Evolutionary conservation across 2,797 vertebrate species (phyloP).

Genomic region (Lepus oiostolus): DNA sequence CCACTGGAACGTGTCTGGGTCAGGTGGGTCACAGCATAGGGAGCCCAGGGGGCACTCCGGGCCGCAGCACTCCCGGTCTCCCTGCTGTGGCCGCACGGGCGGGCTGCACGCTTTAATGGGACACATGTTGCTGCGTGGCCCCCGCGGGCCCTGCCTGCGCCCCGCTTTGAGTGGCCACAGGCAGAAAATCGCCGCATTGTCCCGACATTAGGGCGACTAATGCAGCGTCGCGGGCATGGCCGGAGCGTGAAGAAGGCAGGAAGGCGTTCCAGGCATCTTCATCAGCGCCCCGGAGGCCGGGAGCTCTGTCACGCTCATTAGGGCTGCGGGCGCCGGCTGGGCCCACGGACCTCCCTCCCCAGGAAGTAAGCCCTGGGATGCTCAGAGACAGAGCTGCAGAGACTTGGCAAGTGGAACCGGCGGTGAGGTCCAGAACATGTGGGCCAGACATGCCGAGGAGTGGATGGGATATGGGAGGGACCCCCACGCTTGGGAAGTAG

Average conservation of each 20-base stretch:
- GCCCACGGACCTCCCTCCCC: neutral
- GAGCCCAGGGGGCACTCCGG: neutral
- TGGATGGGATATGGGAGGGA: neutral
- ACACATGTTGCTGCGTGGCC: conserved; percentile 72
- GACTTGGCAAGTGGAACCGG: neutral
- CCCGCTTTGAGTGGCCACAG: conserved; percentile 79
- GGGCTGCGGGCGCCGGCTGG: neutral
- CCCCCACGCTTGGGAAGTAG: neutral
- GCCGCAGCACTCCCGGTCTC: neutral
- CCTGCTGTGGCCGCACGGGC: conserved; percentile 1
- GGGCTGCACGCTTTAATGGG: conserved; percentile 83
- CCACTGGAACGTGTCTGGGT: neutral
- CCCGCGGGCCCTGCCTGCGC: conserved; percentile 26
- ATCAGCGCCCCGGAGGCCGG: neutral
- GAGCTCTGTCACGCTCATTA: neutral
- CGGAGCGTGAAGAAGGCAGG: conserved; percentile 89
- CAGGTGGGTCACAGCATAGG: neutral
- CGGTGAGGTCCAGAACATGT: neutral
- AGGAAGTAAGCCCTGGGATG: neutral
- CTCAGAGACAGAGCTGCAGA: no score
- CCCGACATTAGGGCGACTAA: conserved; percentile 88
- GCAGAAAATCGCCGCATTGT: conserved; percentile 92
- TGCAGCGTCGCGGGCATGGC: conserved; percentile 88
- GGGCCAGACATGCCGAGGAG: neutral
- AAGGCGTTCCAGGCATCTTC: conserved; percentile 70